Evolutionary conservation across 1,140 invertebrate genomes (phyloP), one percentile per base, ranked within the genome.

Genomic region (Brevipalpus yothersi): DNA sequence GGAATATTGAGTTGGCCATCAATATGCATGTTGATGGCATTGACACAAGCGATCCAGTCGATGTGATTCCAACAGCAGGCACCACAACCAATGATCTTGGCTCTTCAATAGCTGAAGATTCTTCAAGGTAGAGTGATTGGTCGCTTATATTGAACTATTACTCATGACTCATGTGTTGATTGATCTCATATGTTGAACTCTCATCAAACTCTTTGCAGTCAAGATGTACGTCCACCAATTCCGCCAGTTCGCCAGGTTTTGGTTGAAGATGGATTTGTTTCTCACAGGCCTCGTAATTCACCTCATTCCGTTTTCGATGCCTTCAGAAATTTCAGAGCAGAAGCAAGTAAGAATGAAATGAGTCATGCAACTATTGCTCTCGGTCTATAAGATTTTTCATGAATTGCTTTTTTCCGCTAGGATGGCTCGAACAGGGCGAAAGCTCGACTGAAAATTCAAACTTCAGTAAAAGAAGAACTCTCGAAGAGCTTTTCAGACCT

Each of bases 401-500:
- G 53, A 2, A 4, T 40, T 55, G 42, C 15, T 40, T 23, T 59
- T 62, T 63, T 58, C 39, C 64, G 67, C 56, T 15, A 75, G 74
- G 68, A 63, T 67, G 71, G 54, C 75, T 75, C 66, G 73, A 75
- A 64, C 70, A 73, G 67, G 68, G 68, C 2, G 54, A 64, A 56
- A 43, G 40, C 31, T 39, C 54, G 10, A 17, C 45, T 40, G n/a
- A 15, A 57, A 21, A 47, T 9, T 43, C 23, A 23, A 42, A 42
- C n/a, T 31, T 10, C 5, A 72, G 66, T 58, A 78, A 77, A 63
- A 68, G 70, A 47, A 73, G 73, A 65, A 78, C 80, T 56, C 69
- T 86, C 41, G 81, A 83, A 70, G 81, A 83, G 67, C 69, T 86
- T 10, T 86, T 82, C 67, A 73, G 82, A 62, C 83, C 83, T 42